Conservation (phyloP, 1,140 invertebrate genomes). For the Nephila pilipes region DNA sequence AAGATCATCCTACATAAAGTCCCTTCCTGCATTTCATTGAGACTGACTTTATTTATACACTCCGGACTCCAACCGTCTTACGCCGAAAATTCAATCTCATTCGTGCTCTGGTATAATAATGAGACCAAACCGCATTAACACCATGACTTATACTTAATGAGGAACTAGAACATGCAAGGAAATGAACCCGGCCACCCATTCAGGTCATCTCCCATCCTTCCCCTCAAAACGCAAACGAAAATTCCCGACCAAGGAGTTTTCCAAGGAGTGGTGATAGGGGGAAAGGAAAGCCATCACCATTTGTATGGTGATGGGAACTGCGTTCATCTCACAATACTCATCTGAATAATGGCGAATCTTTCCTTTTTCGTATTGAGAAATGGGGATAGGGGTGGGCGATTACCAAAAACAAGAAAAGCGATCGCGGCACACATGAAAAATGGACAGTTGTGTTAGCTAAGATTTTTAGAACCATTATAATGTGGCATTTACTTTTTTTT, state of each 20-base stretch:
- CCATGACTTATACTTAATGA: slow-evolving; percentile 63
- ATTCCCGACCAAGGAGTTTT: not conserved
- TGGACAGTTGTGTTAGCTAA: slow-evolving; percentile 56
- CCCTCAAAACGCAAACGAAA: not conserved
- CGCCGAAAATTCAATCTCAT: slow-evolving; percentile 19
- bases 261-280: not conserved
- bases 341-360: slow-evolving; percentile 39
- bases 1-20: not conserved
- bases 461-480: slow-evolving; percentile 51
- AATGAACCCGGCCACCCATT: slow-evolving; percentile 26
- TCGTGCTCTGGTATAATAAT: not conserved
- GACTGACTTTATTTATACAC: not conserved
- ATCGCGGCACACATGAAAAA: slow-evolving; percentile 15
- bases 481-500: not conserved
- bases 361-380: not conserved
- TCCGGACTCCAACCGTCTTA: not conserved
- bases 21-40: not conserved
- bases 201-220: not conserved
- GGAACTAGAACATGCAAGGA: slow-evolving; percentile 37
- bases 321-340: slow-evolving; percentile 57
- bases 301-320: slow-evolving; percentile 49
- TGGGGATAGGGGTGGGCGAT: not conserved
- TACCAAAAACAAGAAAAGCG: slow-evolving; percentile 55
- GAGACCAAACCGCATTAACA: slow-evolving; percentile 56
- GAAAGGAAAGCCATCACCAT: slow-evolving; percentile 42